Base-by-base conservation (phyloP, 2,113 vertebrate genomes). In the Odobenus rosmarus region DNA sequence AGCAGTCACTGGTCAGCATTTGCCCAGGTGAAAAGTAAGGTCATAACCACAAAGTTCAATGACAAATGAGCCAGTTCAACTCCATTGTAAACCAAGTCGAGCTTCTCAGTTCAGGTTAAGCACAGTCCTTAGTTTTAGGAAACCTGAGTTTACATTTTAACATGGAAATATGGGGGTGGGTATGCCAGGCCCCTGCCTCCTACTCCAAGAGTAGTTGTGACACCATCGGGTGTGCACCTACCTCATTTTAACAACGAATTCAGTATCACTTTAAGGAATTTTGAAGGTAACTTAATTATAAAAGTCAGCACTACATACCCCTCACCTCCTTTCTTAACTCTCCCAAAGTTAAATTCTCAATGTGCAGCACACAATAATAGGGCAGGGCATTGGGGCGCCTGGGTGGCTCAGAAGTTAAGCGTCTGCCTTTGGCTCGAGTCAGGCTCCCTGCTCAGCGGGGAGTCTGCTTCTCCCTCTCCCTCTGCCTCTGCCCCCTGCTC, bases 161-260 rank as follows among this genome's bases (percentile, higher is more conserved):
- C 39, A 13, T 80, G 42, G 74, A 42, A 39, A 36, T n/a, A 49
- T 1, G 16, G 53, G 61, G 55, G 36, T 8, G 18, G 31, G 64
- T 1, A 10, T 49, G 49, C 59, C 53, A 19, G 79, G 19, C 18
- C 33, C 12, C 57, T 39, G 64, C 28, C 88, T 15, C 53, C 39
- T n/a, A 5, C 28, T 53, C 62, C 33, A 12, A 33, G 23, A 83
- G 23, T 3, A 39, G 1, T 57, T 11, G 31, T 0, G 28, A 36
- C 28, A 4, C 11, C 3, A 7, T 3, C 18, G 7, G 6, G 67
- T 14, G 28, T n/a, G 26, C 36, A 26, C 19, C 3, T 1, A 11
- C 26, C 26, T 64, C 69, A 2, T 2, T 18, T n/a, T 15, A 89
- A 49, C 23, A 74, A 61, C 59, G 31, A 89, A 57, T 26, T 23